phyloP scores from a whole-genome alignment of 1,140 invertebrate genomes.

The Ylistrum balloti region DNA sequence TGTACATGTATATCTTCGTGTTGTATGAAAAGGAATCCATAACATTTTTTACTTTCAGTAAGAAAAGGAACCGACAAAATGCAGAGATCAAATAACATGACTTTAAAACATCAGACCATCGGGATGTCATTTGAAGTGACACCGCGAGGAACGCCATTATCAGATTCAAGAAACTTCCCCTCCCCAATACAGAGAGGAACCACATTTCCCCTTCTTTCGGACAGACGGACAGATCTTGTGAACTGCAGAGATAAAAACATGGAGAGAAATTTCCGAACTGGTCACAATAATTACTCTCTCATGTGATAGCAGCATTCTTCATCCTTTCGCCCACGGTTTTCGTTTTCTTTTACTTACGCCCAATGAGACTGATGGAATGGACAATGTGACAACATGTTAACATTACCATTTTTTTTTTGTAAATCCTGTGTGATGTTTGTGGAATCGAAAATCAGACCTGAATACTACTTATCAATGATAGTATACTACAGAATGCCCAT shows the following conservation, averaged over 20 bases:
- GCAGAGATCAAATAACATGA: neutral
- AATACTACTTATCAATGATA: too few relatives aligned
- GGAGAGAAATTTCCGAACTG: neutral
- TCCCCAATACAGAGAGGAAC: neutral
- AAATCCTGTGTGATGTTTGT: too few relatives aligned
- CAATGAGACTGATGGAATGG: too few relatives aligned
- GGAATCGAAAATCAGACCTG: too few relatives aligned
- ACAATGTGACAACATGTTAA: too few relatives aligned
- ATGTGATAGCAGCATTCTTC: too few relatives aligned
- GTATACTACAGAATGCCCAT: too few relatives aligned
- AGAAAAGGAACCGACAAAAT: neutral
- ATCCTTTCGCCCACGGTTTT: too few relatives aligned
- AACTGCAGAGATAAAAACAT: neutral
- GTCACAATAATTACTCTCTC: neutral
- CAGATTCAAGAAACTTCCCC: neutral
- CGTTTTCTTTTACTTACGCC: too few relatives aligned
- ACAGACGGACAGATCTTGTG: slow-evolving; percentile 18
- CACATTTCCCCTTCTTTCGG: neutral
- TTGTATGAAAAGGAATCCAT: too few relatives aligned
- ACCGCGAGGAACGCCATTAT: neutral
- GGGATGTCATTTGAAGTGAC: neutral
- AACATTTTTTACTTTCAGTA: neutral
- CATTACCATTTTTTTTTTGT: too few relatives aligned
- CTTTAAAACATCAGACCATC: neutral
- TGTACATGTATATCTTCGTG: too few relatives aligned